These are phyloP conservation scores for Acanthiza pusilla DNA, from an alignment of 2,797 vertebrate species.

Conservation along the genomic window DNA sequence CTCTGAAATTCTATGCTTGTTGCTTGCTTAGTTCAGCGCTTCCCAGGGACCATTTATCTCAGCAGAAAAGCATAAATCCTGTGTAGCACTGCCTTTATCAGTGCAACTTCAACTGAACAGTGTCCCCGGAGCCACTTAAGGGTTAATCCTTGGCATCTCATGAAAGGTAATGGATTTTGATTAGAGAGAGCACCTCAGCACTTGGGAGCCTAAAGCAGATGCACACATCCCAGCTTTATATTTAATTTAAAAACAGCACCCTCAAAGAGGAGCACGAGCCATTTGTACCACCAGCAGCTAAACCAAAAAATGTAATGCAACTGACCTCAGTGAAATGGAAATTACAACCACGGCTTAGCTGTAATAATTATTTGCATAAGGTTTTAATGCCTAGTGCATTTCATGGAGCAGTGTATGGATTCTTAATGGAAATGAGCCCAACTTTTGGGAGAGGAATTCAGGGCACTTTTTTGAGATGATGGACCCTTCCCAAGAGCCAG, in stretches of 20 bases:
- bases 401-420: not conserved
- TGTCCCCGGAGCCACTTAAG: not conserved
- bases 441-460: not conserved
- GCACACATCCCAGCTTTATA: not conserved
- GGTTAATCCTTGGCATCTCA: constrained; percentile 37
- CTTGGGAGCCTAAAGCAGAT: constrained; percentile 26
- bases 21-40: not conserved
- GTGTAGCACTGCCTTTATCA: not conserved
- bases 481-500: not conserved
- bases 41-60: constrained; percentile 33
- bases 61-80: not conserved
- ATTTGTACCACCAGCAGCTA: constrained; percentile 23
- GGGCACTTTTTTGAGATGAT: not conserved
- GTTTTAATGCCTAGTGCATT: not conserved
- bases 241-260: constrained; percentile 45
- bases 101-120: not conserved
- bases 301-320: constrained; percentile 8
- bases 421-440: not conserved
- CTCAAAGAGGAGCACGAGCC: constrained; percentile 14
- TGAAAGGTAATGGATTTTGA: constrained; percentile 40
- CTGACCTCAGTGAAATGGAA: constrained; percentile 50
- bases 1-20: constrained; percentile 46
- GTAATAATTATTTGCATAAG: constrained; percentile 50
- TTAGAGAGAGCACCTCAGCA: not conserved
- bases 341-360: not conserved